Evolutionary conservation across 2,113 vertebrate genomes (phyloP), one percentile per base, ranked within the genome.

Genomic region (Myotis yumanensis): DNA sequence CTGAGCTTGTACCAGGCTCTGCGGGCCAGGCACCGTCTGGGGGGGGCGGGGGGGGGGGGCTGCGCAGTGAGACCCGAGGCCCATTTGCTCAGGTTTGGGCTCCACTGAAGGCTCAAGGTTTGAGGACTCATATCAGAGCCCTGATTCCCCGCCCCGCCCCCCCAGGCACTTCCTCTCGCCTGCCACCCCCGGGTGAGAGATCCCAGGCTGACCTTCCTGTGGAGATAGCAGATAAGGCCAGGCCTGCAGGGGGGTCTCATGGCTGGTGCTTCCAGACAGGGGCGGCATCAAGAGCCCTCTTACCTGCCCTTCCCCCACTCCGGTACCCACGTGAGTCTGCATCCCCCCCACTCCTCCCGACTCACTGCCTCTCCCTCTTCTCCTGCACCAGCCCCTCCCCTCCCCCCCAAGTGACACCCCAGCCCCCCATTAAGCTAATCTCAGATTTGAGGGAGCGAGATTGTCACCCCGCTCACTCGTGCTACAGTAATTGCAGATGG

Each of bases 161-260:
- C 37, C 25, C 22, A 69, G 18, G 57, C 2, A 1, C 69, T 25
- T 32, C 69, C 35, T n/a, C 17, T 15, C 18, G 1, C 20, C 23
- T 17, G 84, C 25, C 23, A 5, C 28, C 59, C 75, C n/a, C 30
- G 22, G n/a, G 57, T 15, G 71, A 81, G 8, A 11, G 79, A 57
- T 15, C n/a, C 22, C 52, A 37, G 52, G 52, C 52, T 9, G 51
- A n/a, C 54, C n/a, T 35, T 37, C 15, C 25, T 52, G 18, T 10
- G 0, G 16, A 64, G 52, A 51, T 11, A 4, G 11, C 0, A 1
- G 66, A 3, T 7, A 28, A 72, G 2, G 0, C 22, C 15, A 5
- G 35, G 52, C 54, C 23, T 59, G 23, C 59, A 59, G 57, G 18
- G 57, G 59, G 59, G 59, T 28, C 59, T 62, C 4, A 28, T 4